These are phyloP conservation scores for Cloeon dipterum DNA, from an alignment of 2,888 invertebrate genomes.

Conservation along the genomic window DNA sequence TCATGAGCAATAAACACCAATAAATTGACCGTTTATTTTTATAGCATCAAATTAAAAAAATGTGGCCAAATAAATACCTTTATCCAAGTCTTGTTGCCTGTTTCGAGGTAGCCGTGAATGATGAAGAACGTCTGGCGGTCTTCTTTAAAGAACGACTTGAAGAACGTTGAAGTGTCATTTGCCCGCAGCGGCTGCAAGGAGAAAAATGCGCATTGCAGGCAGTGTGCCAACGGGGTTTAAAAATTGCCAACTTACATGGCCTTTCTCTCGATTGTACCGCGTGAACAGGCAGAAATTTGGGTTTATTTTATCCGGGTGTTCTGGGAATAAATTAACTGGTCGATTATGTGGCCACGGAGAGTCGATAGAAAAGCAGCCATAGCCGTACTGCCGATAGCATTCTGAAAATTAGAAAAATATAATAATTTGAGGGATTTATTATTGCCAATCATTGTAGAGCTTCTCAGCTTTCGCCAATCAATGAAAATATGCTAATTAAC, in stretches of 20 bases:
- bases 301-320: constrained; percentile 39
- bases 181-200: constrained; percentile 20
- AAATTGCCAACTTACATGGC: too few relatives aligned
- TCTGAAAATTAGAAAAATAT: too few relatives aligned
- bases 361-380: constrained; percentile 58
- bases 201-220: not conserved
- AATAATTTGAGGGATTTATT: too few relatives aligned
- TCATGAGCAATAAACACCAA: too few relatives aligned
- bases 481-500: too few relatives aligned
- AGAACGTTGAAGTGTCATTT: constrained; percentile 37
- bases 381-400: constrained; percentile 13
- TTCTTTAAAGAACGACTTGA: constrained; percentile 33
- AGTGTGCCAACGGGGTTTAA: not conserved
- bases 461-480: too few relatives aligned
- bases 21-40: too few relatives aligned
- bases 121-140: constrained; percentile 46
- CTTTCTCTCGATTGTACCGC: constrained; percentile 20
- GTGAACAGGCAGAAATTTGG: constrained; percentile 36
- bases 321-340: constrained; percentile 59
- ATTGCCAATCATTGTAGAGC: too few relatives aligned
- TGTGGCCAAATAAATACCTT: constrained; percentile 19
- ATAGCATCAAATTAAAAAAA: not conserved
- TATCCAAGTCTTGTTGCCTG: constrained; percentile 62
- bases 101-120: constrained; percentile 71
- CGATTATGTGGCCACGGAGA: constrained; percentile 58